These are phyloP conservation scores for Rhizomys pruinosus DNA, from an alignment of 2,113 vertebrate genomes.

Conservation along the genomic window DNA sequence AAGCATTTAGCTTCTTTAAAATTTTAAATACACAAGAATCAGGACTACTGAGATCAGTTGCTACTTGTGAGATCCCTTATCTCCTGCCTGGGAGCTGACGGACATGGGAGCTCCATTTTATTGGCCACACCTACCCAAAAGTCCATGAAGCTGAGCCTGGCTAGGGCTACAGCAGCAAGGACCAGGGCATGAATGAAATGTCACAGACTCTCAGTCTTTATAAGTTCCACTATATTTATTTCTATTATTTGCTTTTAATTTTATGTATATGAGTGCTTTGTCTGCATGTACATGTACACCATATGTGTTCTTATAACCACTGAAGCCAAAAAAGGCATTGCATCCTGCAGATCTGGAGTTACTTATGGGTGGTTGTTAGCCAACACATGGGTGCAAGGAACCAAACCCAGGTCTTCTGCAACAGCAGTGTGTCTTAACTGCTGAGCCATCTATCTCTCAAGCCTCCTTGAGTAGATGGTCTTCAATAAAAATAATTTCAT, in stretches of 20 bases:
- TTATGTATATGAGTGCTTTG: too few species aligned
- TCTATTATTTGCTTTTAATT: too few species aligned
- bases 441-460: too few species aligned
- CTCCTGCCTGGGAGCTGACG: background rate
- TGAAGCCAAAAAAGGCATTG: too few species aligned
- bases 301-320: too few species aligned
- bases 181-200: background rate
- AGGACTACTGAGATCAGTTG: background rate
- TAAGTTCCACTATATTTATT: background rate
- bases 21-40: background rate
- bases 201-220: background rate
- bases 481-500: slow-evolving; percentile 19
- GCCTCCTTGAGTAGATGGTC: background rate
- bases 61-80: background rate
- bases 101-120: background rate
- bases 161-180: background rate
- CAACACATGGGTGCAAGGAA: too few species aligned
- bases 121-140: background rate
- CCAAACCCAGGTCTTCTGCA: too few species aligned
- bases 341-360: too few species aligned
- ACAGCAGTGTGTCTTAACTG: too few species aligned
- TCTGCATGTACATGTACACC: too few species aligned
- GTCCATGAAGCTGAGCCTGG: background rate
- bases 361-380: too few species aligned
- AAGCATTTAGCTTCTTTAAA: background rate